Base-by-base conservation (phyloP, 2,888 invertebrate species). In the Calameuta filiformis region DNA sequence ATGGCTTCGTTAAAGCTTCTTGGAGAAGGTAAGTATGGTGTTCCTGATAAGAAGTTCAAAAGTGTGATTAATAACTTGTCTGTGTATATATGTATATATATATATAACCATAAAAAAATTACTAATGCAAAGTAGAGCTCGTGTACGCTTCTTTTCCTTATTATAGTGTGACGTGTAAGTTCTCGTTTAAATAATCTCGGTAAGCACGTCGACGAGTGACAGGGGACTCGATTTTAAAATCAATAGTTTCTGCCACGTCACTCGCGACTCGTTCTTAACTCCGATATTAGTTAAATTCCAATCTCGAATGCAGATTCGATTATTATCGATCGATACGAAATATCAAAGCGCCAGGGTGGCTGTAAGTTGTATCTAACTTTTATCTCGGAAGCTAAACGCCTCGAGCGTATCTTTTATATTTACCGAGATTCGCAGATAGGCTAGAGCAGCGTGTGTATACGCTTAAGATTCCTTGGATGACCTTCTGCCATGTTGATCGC, bases 401-500 rank as follows among this genome's bases (percentile, higher is more conserved):
- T 31, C 34, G 31, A 31, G 34, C 23, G 11, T 71, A 71, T 71
- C 71, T n/a, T 71, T 71, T 31, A 71, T 71, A 71, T 56, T 56
- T 56, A 34, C 71, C 31, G 3, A 71, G 71, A 71, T 71, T 71
- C 71, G 33, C 34, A 71, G 71, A 71, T 71, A 71, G 71, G 71
- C 71, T 33, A 30, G 69, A 30, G 71, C 12, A 37, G 12, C 37
- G 37, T 37, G 71, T 9, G 15, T 33, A 71, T 71, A 34, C 23
- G 33, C 31, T 34, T 71, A 71, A 71, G 71, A 71, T 33, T 71
- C 15, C 15, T 71, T 31, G 33, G 11, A 34, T 34, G 71, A 31
- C 71, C 71, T 71, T 71, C 71, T 71, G 71, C 12, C 71, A 34
- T 71, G 71, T 71, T 71, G 71, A 71, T 71, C 71, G 71, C 71